Evolutionary conservation across 2,888 invertebrate genomes (phyloP).

Genomic region (Dasypolia templi): DNA sequence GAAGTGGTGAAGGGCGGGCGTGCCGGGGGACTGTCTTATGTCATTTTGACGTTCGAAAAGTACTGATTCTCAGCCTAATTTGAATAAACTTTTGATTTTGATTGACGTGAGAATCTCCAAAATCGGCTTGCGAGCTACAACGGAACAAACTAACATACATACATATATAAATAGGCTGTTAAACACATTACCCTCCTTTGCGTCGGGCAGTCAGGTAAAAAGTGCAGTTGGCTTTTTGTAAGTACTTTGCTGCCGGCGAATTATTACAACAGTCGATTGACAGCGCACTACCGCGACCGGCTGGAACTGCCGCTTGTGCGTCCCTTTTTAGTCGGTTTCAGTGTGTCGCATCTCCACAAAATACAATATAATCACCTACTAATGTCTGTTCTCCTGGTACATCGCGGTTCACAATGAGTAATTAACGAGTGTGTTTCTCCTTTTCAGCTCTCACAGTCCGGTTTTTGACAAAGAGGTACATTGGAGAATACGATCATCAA

Average conservation of each 20-base stretch:
- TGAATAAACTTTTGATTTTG: too few species aligned
- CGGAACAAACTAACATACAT: too few species aligned
- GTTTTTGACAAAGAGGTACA: conserved; percentile 97
- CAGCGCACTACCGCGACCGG: background rate
- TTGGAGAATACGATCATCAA: conserved; percentile 98
- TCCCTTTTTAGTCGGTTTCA: background rate
- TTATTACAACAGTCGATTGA: background rate
- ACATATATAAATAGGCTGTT: too few species aligned
- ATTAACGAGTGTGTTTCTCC: conserved; percentile 19
- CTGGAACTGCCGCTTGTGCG: background rate
- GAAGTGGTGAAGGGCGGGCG: too few species aligned
- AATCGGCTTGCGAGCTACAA: too few species aligned
- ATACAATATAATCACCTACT: background rate
- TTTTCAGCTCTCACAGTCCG: conserved; percentile 95
- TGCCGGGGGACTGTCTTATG: too few species aligned
- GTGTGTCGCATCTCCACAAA: background rate
- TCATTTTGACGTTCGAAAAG: too few species aligned
- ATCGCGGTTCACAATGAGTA: background rate
- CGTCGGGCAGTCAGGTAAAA: background rate
- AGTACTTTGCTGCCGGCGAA: background rate
- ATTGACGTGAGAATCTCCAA: too few species aligned
- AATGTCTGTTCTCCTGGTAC: conserved; percentile 2
- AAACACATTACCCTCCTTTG: too few species aligned
- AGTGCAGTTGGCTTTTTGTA: background rate
- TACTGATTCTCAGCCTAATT: too few species aligned